Conservation (phyloP, 1,140 invertebrate species). For the Drosophila nebulosa region DNA sequence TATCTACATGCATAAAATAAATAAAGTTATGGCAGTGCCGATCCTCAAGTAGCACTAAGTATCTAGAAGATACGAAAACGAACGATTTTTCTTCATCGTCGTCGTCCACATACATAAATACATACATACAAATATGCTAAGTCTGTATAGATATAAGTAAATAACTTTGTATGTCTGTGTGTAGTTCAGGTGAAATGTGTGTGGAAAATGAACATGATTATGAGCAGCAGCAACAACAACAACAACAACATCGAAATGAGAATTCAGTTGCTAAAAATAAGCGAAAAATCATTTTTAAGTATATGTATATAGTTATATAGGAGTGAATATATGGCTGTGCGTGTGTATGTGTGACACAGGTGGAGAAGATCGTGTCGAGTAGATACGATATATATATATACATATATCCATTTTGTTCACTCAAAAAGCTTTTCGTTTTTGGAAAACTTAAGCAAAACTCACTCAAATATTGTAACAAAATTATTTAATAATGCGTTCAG, state of each 20-base stretch:
- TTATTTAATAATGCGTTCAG: conserved; percentile 17
- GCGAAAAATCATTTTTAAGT: conserved; percentile 75
- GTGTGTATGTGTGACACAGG: conserved; percentile 50
- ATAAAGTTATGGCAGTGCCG: conserved; percentile 65
- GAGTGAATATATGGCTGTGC: conserved; percentile 2
- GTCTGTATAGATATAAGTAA: conserved; percentile 17
- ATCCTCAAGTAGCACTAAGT: conserved; percentile 51
- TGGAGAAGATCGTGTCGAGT: conserved; percentile 48
- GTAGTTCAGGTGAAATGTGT: conserved; percentile 73
- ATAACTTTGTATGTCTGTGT: conserved; percentile 15
- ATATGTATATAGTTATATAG: conserved; percentile 30
- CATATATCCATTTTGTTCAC: conserved; percentile 27
- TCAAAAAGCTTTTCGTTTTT: conserved; percentile 53
- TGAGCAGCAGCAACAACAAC: conserved; percentile 38
- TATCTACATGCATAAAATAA: conserved; percentile 60
- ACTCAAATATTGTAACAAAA: conserved; percentile 22
- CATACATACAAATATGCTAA: too few species aligned
- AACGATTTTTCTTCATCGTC: conserved; percentile 14
- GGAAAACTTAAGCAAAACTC: conserved; percentile 45
- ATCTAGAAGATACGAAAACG: conserved; percentile 62
- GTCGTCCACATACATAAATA: too few species aligned
- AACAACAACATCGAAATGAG: conserved; percentile 21
- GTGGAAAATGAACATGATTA: conserved; percentile 76
- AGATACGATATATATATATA: not conserved
- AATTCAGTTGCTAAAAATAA: conserved; percentile 77